Base-by-base conservation (phyloP, 1,140 invertebrate species). In the Ceratina australensis region DNA sequence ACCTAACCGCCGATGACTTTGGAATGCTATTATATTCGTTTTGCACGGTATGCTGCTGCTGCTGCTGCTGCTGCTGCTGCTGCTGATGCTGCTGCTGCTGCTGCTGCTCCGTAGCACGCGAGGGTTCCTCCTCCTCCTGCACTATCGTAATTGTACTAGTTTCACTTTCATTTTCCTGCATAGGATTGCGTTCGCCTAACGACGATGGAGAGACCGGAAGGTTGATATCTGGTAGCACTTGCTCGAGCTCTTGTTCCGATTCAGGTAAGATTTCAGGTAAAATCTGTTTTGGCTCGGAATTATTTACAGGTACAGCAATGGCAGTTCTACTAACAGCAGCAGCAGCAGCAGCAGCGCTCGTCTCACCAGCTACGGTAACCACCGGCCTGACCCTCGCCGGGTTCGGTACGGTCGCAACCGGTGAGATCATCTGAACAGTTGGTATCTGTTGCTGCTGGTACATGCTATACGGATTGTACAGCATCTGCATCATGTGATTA, bases 401-500 rank as follows among this genome's bases (percentile, higher is more conserved):
- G 24, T 87, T 84, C 18, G 87, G 93, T 89, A 84, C 92, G 80
- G 88, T 93, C 86, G 92, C 88, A 87, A 91, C 92, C 85, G 81
- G 93, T 18, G 93, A 93, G 68, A 92, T 89, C 91, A 94, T 93
- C 67, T 94, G 93, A 42, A 94, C 90, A 54, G 93, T 90, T 13
- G 92, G 93, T 74, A 93, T 90, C 75, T 94, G 93, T 73, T 93
- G 92, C 64, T 93, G 93, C 76, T 93, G 93, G 83, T 93, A 94
- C 87, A 93, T 91, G 54, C 90, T 85, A 56, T 93, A 94, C 0
- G 93, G 93, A 81, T 91, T 92, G 64, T 92, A 93, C 61, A 93
- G 88, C 93, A 94, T 93, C 77, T 93, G 93, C 87, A 93, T 93
- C 90, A 92, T 92, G 59, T 93, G 92, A 87, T 93, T 93, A 64